Percentiles rank a stretch among this genome's conserved stretches.
These are phyloP conservation scores for Chaetorhynchus papuensis DNA, from an alignment of 2,113 vertebrate genomes.

Conservation along the genomic window DNA sequence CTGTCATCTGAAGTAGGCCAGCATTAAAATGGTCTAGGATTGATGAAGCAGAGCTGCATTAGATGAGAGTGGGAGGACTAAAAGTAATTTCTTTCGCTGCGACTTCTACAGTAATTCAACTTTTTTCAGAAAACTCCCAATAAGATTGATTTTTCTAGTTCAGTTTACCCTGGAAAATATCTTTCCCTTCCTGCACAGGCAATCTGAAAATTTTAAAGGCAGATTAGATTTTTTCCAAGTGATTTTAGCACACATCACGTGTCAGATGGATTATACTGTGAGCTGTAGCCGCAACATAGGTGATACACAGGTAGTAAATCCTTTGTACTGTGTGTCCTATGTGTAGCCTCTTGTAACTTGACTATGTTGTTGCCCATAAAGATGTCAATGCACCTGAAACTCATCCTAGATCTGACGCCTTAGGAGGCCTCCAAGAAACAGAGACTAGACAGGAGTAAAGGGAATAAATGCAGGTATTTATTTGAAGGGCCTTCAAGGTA, in stretches of 20 bases:
- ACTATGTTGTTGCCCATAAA: not conserved
- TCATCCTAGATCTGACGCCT: not conserved
- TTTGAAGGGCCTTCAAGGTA: too few relatives aligned
- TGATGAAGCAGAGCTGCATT: not conserved
- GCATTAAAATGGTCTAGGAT: not conserved
- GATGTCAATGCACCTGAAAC: not conserved
- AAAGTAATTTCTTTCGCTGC: not conserved
- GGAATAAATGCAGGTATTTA: too few relatives aligned
- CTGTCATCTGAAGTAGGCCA: not conserved
- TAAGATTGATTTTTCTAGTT: not conserved
- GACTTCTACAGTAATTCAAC: not conserved
- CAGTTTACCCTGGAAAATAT: not conserved
- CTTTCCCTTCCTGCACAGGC: not conserved
- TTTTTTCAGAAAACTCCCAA: not conserved
- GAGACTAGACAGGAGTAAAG: too few relatives aligned
- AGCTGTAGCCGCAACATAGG: not conserved
- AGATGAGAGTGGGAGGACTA: constrained; percentile 3
- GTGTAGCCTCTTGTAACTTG: not conserved
- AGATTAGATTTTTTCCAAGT: not conserved
- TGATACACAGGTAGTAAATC: not conserved
- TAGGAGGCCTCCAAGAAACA: too few relatives aligned
- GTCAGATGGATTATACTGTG: not conserved
- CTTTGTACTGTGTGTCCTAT: not conserved
- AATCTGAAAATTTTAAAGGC: not conserved
- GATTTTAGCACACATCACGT: not conserved